A percentile compares a stretch with the other conserved stretches of the same genome.
phyloP scores from a whole-genome alignment of 2,797 vertebrate species.

The Microchirus variegatus region DNA sequence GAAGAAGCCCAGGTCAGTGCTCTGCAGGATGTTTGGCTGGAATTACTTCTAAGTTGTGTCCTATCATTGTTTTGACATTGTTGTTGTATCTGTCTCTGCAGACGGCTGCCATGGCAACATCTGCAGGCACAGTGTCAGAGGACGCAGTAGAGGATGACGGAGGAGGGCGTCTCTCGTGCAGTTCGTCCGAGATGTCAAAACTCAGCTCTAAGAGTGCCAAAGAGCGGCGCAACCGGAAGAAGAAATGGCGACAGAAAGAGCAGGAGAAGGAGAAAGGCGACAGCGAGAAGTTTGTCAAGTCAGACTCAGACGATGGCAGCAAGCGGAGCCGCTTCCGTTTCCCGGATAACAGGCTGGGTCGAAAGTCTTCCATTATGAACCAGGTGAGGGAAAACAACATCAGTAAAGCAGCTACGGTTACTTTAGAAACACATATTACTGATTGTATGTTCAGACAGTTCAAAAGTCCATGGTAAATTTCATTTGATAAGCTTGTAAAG shows the following conservation, averaged over 20 bases:
- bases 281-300: constrained; percentile 97
- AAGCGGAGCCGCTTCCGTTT: constrained; percentile 92
- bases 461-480: too few species aligned
- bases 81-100: constrained; percentile 46
- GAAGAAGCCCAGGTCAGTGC: constrained; percentile 90
- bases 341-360: constrained; percentile 93
- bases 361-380: constrained; percentile 98
- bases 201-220: constrained; percentile 98
- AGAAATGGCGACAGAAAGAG: constrained; percentile 94
- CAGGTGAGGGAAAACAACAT: constrained; percentile 83
- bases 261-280: constrained; percentile 97
- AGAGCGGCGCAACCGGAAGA: constrained; percentile 94
- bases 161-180: constrained; percentile 90
- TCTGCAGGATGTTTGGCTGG: constrained; percentile 4
- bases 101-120: constrained; percentile 95
- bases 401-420: too few species aligned
- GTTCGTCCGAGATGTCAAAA: constrained; percentile 97
- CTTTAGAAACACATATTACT: too few species aligned
- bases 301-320: constrained; percentile 95
- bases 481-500: too few species aligned
- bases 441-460: too few species aligned
- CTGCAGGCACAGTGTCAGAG: constrained; percentile 95
- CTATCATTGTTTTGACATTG: background rate
- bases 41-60: background rate
- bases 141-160: constrained; percentile 95